Percentiles rank a stretch among this genome's conserved stretches.
These are phyloP conservation scores for Synergus gifuensis DNA, from an alignment of 2,888 invertebrate genomes.

Conservation along the genomic window DNA sequence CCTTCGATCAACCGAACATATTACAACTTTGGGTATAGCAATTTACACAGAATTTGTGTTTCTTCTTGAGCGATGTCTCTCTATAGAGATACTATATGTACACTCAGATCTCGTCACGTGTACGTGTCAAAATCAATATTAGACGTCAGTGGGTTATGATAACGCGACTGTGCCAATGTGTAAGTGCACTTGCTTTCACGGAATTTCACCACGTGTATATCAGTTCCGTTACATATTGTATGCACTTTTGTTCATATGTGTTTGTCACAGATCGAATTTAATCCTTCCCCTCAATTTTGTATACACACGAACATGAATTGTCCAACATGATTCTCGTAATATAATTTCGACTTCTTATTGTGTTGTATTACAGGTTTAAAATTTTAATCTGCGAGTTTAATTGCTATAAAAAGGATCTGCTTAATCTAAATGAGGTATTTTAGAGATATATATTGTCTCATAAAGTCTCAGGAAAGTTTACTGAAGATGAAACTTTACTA, in stretches of 20 bases:
- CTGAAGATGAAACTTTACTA: no score
- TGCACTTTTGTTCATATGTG: conserved; percentile 38
- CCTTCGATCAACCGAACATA: no score
- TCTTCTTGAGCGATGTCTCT: conserved; percentile 53
- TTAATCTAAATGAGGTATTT: no score
- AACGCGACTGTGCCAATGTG: conserved; percentile 65
- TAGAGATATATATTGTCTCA: no score
- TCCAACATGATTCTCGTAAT: no score
- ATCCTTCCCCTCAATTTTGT: neutral
- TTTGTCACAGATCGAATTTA: conserved; percentile 25
- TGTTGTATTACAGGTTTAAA: no score
- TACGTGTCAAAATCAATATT: conserved; percentile 77
- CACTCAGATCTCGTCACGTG: conserved; percentile 71
- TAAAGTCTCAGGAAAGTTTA: no score
- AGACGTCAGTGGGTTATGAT: conserved; percentile 77
- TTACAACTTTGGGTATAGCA: no score
- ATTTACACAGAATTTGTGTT: conserved; percentile 36
- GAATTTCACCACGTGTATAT: conserved; percentile 55
- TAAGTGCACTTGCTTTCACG: conserved; percentile 56
- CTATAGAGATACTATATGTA: conserved; percentile 40
- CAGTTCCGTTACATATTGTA: conserved; percentile 35
- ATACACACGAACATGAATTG: neutral
- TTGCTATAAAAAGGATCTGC: no score
- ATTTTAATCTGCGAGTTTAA: no score
- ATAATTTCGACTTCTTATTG: no score